Evolutionary conservation across 2,113 vertebrate genomes (phyloP), one percentile per base, ranked within the genome.

Genomic region (Lepus timidus): DNA sequence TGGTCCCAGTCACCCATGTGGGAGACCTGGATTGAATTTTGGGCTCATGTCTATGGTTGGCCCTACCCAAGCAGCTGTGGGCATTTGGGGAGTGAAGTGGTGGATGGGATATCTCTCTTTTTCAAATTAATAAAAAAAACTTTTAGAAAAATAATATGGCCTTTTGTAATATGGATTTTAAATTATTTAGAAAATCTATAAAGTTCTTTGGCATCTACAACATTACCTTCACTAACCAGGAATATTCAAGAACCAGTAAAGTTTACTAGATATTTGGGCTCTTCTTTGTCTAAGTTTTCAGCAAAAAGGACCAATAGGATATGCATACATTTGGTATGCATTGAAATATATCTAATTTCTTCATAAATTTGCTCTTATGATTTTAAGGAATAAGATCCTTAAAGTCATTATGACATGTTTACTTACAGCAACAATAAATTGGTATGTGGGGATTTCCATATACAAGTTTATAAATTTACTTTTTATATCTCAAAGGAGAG

Each of bases 401-500:
- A 22, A 70, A 81, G 29, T 94, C 14, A 83, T n/a, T 52, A 58
- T 64, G 29, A 76, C 74, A 64, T 64, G 51, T 67, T 95, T 90
- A 61, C 3, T 65, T 19, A 82, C 1, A 70, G 4, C 4, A 76
- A 36, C 16, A 85, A 70, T 71, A 87, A 83, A 68, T 73, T 94
- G 17, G 13, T 68, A 4, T 62, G 19, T 85, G 58, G 19, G 11
- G 17, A 88, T 68, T 92, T 92, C 90, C n/a, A 81, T 51, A 51
- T 4, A 79, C 61, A 86, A 13, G 11, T 52, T 62, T 87, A 70
- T 80, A 71, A 81, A 96, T 96, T 90, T 52, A 71, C 6, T 61
- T 70, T 90, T 91, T 88, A 78, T 73, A 80, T 90, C 31, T 81
- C 70, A 85, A 61, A 93, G 31, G 52, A 85, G n/a, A 22, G 39